These are phyloP conservation scores for Orthonyx spaldingii DNA, from an alignment of 2,113 vertebrate species.

Conservation along the genomic window DNA sequence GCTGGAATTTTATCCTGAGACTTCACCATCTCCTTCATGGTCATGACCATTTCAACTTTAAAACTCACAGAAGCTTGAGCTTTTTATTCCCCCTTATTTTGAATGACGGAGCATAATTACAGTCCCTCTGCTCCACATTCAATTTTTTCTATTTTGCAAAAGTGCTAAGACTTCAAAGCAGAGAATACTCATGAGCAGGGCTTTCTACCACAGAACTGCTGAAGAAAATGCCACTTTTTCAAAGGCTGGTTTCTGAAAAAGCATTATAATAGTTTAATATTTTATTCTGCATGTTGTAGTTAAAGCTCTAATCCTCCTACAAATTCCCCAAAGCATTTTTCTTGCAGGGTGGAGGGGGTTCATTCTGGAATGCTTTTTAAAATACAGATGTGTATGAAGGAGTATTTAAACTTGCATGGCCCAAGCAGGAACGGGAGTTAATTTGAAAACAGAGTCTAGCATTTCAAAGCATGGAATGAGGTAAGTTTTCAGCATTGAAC, in stretches of 20 bases:
- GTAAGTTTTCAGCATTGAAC: background rate
- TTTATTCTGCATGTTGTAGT: background rate
- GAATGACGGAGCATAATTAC: background rate
- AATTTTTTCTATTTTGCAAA: constrained; percentile 12
- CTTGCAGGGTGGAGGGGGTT: background rate
- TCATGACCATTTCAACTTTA: background rate
- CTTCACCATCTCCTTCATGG: background rate
- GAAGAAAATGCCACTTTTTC: constrained; percentile 2
- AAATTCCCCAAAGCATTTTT: constrained; percentile 8
- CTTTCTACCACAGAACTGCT: background rate
- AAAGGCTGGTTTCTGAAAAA: background rate
- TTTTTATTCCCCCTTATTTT: background rate
- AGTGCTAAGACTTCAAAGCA: constrained; percentile 22
- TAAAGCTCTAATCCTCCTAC: constrained; percentile 10
- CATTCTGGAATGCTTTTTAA: constrained; percentile 5
- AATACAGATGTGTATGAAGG: background rate
- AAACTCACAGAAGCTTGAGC: background rate
- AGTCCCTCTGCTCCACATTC: background rate
- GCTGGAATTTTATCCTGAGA: background rate
- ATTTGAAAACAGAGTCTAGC: background rate
- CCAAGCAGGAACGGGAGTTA: background rate
- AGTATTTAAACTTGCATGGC: background rate
- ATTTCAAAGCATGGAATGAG: constrained; percentile 9
- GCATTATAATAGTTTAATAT: background rate
- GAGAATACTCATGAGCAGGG: background rate